A percentile compares a stretch with the other conserved stretches of the same genome.
Evolutionary conservation across 2,113 vertebrate species (phyloP).

Genomic region (Riparia riparia): DNA sequence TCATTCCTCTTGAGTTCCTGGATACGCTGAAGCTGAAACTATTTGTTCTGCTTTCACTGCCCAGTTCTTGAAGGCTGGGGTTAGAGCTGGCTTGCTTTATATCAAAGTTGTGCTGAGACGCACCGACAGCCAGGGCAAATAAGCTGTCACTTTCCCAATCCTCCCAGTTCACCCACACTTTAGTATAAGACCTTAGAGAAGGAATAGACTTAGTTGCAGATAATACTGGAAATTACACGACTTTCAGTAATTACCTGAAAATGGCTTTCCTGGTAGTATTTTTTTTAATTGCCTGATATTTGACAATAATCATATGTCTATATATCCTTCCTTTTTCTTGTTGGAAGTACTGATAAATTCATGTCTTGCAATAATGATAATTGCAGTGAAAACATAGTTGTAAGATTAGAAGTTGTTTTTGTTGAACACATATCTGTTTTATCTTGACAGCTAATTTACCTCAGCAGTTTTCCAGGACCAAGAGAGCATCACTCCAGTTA

Average conservation of each 20-base stretch:
- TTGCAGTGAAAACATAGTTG: background rate
- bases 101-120: background rate
- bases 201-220: background rate
- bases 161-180: background rate
- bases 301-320: background rate
- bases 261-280: background rate
- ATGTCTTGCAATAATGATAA: background rate
- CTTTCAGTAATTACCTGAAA: background rate
- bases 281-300: background rate
- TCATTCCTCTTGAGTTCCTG: conserved; percentile 50
- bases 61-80: background rate
- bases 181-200: background rate
- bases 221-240: background rate
- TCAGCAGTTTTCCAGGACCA: background rate
- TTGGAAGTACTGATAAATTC: background rate
- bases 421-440: background rate
- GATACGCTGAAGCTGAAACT: conserved; percentile 31
- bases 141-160: background rate
- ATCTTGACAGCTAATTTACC: background rate
- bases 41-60: conserved; percentile 36
- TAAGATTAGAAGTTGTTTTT: background rate
- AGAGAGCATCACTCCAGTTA: background rate
- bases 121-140: background rate
- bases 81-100: conserved; percentile 2
- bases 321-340: background rate